A percentile compares a stretch with the other conserved stretches of the same genome.
Evolutionary conservation across 2,113 vertebrate species (phyloP).

Genomic region (Corapipo altera): DNA sequence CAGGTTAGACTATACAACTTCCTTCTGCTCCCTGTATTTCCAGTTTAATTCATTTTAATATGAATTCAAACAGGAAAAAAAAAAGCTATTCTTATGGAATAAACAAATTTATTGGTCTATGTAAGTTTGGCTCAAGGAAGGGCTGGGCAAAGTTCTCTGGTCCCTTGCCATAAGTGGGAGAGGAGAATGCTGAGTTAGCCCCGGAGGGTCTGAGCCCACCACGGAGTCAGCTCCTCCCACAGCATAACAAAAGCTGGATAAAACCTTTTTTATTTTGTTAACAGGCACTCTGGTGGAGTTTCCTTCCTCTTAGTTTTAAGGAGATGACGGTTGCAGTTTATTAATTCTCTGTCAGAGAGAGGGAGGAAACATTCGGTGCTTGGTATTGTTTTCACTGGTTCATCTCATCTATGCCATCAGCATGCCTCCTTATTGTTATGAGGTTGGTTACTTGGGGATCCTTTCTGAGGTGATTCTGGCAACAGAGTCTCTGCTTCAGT

Average conservation of each 20-base stretch:
- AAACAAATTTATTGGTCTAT: neutral
- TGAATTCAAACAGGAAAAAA: neutral
- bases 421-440: neutral
- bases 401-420: neutral
- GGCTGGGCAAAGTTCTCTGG: neutral
- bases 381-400: neutral
- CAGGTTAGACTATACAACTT: neutral
- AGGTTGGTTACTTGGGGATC: neutral
- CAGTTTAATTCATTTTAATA: neutral
- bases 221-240: neutral
- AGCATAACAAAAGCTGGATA: neutral
- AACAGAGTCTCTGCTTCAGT: neutral
- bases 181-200: neutral
- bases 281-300: neutral
- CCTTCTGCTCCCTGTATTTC: neutral
- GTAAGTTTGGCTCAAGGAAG: neutral
- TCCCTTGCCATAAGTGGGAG: neutral
- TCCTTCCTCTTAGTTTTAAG: neutral
- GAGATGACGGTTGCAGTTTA: neutral
- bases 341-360: neutral
- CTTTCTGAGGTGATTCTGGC: neutral
- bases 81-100: neutral
- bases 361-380: neutral
- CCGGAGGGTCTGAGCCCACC: rapidly evolving
- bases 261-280: neutral